These are phyloP conservation scores for Lycocerus yunnanus DNA, from an alignment of 2,888 invertebrate genomes.

Conservation along the genomic window DNA sequence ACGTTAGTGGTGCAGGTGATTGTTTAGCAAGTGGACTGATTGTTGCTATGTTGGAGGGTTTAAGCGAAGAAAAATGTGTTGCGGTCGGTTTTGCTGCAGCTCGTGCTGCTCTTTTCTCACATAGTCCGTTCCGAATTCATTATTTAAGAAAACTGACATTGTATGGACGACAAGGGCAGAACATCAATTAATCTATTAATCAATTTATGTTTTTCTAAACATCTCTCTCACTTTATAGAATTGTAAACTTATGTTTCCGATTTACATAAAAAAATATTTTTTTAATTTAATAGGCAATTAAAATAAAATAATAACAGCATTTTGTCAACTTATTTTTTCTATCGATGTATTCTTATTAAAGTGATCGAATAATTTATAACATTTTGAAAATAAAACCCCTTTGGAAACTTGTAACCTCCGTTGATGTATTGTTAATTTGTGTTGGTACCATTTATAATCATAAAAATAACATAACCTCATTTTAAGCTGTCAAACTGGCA, in stretches of 20 bases:
- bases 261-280: background rate
- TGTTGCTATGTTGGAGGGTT: constrained; percentile 62
- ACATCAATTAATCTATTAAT: constrained; percentile 3
- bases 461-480: background rate
- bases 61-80: constrained; percentile 63
- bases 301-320: too few relatives aligned
- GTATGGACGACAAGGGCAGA: constrained; percentile 4
- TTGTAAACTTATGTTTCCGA: background rate
- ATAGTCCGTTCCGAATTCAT: constrained; percentile 63
- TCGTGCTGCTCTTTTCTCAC: constrained; percentile 61
- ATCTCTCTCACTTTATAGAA: background rate
- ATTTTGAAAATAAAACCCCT: background rate
- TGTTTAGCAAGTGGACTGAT: constrained; percentile 75
- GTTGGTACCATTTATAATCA: background rate
- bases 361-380: too few relatives aligned
- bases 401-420: background rate
- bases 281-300: too few relatives aligned
- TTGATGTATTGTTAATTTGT: background rate
- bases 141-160: constrained; percentile 24
- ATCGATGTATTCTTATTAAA: too few relatives aligned
- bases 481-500: background rate
- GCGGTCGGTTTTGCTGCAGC: constrained; percentile 68
- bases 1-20: constrained; percentile 85
- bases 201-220: too few relatives aligned
- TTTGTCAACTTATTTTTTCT: background rate